These are phyloP conservation scores for Pteromalus puparum DNA, from an alignment of 1,140 invertebrate species.

Conservation along the genomic window DNA sequence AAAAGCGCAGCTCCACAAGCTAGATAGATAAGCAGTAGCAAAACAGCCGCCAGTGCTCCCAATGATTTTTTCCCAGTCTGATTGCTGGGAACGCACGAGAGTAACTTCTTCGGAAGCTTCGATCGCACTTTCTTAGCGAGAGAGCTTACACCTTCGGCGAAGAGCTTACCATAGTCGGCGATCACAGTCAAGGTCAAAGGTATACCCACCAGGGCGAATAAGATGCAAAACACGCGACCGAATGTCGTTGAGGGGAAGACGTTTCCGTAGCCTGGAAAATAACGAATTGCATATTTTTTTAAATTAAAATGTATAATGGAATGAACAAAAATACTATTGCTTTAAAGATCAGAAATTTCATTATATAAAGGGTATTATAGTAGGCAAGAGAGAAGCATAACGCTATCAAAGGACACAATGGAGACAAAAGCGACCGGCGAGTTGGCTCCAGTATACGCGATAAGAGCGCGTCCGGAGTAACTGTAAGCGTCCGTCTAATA, in stretches of 20 bases:
- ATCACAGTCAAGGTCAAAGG: slow-evolving; percentile 95
- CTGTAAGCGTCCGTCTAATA: background rate
- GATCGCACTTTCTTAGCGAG: slow-evolving; percentile 57
- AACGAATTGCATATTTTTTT: background rate
- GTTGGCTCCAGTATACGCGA: background rate
- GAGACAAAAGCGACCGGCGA: slow-evolving; percentile 23
- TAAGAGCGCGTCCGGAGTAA: slow-evolving; percentile 16
- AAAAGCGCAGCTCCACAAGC: slow-evolving; percentile 85
- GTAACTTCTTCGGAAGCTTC: slow-evolving; percentile 56
- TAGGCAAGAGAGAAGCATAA: background rate
- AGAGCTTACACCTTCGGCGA: slow-evolving; percentile 84
- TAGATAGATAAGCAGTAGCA: slow-evolving; percentile 85
- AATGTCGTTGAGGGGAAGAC: slow-evolving; percentile 91
- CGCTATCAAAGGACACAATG: slow-evolving; percentile 10
- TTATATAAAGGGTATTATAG: background rate
- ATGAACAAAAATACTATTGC: too few relatives aligned
- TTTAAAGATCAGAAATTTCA: background rate
- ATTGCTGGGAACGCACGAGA: slow-evolving; percentile 62
- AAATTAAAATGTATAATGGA: too few relatives aligned
- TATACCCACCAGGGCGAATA: slow-evolving; percentile 95
- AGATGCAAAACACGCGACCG: slow-evolving; percentile 92
- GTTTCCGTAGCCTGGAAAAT: slow-evolving; percentile 92
- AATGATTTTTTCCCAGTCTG: slow-evolving; percentile 61
- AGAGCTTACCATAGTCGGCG: slow-evolving; percentile 91
- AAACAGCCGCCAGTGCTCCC: slow-evolving; percentile 81